Conservation (phyloP, 2,797 vertebrate genomes). For the Acomys russatus region DNA sequence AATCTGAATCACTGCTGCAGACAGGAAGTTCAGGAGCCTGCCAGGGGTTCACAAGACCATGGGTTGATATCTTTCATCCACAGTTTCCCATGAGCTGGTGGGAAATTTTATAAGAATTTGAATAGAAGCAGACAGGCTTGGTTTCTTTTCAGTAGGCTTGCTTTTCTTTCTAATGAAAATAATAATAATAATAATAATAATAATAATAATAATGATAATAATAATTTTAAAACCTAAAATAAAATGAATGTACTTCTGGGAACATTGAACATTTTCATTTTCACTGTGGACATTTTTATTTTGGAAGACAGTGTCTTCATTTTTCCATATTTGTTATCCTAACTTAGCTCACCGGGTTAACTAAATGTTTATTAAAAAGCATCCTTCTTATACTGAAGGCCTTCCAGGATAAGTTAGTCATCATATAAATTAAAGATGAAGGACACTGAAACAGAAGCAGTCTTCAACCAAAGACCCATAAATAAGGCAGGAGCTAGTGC, state of each 20-base stretch:
- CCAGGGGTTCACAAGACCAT: not conserved
- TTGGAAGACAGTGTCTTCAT: slow-evolving; percentile 33
- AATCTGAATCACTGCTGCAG: not conserved
- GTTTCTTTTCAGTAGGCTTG: not conserved
- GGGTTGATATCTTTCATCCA: not conserved
- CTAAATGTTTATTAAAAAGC: slow-evolving; percentile 54
- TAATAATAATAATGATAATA: not conserved
- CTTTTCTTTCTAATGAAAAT: not conserved
- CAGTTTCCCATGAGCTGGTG: not conserved
- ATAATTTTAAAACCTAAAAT: slow-evolving; percentile 9
- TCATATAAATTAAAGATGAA: slow-evolving; percentile 83
- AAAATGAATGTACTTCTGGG: not conserved
- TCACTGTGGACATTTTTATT: slow-evolving; percentile 13
- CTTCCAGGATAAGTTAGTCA: slow-evolving; percentile 48
- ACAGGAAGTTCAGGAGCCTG: not conserved
- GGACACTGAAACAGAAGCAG: slow-evolving; percentile 58
- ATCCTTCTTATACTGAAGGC: slow-evolving; percentile 23
- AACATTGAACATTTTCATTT: not conserved
- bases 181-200: not conserved
- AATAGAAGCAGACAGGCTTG: not conserved
- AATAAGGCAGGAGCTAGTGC: slow-evolving; percentile 14
- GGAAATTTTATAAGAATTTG: not conserved
- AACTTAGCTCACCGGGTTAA: slow-evolving; percentile 24
- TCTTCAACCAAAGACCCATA: slow-evolving; percentile 56
- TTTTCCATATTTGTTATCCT: slow-evolving; percentile 53